Percentiles rank a stretch among this genome's conserved stretches.
Conservation (phyloP, 1,140 invertebrate species). For the Olivierus martensii region DNA sequence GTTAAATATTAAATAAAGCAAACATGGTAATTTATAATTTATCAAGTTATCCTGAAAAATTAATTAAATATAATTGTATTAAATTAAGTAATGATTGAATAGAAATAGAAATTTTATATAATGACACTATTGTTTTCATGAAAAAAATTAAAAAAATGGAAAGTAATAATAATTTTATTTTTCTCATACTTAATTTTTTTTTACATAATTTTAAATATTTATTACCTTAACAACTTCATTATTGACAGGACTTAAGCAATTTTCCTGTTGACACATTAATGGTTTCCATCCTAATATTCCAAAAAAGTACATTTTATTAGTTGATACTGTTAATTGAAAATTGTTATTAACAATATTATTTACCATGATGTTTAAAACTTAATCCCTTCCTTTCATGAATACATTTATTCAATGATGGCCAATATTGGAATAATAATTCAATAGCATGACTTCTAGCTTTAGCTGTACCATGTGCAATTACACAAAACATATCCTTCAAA, state of each 20-base stretch:
- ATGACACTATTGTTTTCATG: too few species aligned
- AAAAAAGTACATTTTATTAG: background rate
- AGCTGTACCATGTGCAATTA: slow-evolving; percentile 92
- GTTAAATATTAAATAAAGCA: too few species aligned
- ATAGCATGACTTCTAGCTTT: slow-evolving; percentile 80
- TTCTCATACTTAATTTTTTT: too few species aligned
- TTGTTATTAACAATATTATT: background rate
- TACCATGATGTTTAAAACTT: slow-evolving; percentile 17
- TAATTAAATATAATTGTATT: too few species aligned
- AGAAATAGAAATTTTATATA: too few species aligned
- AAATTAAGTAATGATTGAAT: too few species aligned
- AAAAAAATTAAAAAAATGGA: too few species aligned
- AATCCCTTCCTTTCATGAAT: slow-evolving; percentile 71
- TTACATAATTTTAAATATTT: slow-evolving; percentile 27
- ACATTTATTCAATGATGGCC: slow-evolving; percentile 94
- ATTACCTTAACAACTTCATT: slow-evolving; percentile 34
- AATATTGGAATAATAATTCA: slow-evolving; percentile 96
- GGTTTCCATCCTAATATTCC: slow-evolving; percentile 22
- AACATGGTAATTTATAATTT: too few species aligned
- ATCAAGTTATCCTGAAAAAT: too few species aligned
- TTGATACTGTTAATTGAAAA: too few species aligned
- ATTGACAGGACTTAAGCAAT: slow-evolving; percentile 18
- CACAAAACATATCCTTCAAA: slow-evolving; percentile 65
- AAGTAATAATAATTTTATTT: too few species aligned
- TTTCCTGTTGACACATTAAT: slow-evolving; percentile 24